These are phyloP conservation scores for Micromesistius poutassou DNA, from an alignment of 2,797 vertebrate genomes.

Conservation along the genomic window DNA sequence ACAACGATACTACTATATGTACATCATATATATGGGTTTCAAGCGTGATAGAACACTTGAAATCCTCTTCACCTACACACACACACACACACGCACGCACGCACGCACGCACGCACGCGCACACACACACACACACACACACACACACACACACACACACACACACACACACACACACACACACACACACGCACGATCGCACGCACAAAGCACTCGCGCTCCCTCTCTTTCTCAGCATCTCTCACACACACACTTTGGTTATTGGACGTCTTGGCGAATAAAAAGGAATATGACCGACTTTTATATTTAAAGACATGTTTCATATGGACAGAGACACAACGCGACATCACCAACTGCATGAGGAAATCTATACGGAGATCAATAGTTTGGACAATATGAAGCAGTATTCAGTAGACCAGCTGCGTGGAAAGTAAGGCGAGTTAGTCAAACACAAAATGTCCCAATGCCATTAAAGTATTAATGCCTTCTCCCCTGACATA, in stretches of 20 bases:
- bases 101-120: neutral
- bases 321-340: neutral
- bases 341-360: neutral
- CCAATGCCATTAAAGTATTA: neutral
- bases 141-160: no score
- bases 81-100: neutral
- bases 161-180: neutral
- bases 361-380: neutral
- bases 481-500: constrained; percentile 35
- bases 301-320: neutral
- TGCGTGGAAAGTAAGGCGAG: neutral
- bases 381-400: neutral
- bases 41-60: neutral
- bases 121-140: neutral
- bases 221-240: neutral
- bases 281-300: neutral
- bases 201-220: neutral
- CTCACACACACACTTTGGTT: neutral
- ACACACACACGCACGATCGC: neutral
- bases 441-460: neutral
- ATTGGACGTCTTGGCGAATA: neutral
- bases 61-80: neutral
- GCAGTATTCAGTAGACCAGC: neutral
- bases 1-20: neutral
- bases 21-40: neutral